Percentiles rank a stretch among this genome's conserved stretches.
Evolutionary conservation across 2,888 invertebrate genomes (phyloP).

Genomic region (Drosophila demipolita): DNA sequence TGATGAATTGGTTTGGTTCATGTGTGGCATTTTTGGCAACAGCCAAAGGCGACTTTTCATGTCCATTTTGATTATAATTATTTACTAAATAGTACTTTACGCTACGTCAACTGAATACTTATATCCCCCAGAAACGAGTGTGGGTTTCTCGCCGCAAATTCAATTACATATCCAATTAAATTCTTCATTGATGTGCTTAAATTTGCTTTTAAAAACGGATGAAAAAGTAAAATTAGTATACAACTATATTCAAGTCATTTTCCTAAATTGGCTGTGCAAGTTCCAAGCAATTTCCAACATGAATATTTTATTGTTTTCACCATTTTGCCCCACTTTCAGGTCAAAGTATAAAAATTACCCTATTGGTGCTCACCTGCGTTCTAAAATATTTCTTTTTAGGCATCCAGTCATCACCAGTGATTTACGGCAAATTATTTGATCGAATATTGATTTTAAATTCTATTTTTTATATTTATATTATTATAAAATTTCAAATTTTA

Average conservation of each 20-base stretch:
- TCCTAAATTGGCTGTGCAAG: not conserved
- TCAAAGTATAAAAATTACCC: not conserved
- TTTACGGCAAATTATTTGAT: not conserved
- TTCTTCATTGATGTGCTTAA: not conserved
- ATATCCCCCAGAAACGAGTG: not conserved
- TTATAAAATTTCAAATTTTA: not conserved
- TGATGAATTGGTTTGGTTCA: constrained; percentile 42
- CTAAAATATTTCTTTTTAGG: not conserved
- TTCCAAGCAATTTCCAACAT: not conserved
- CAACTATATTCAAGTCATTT: not conserved
- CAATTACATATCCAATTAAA: constrained; percentile 3
- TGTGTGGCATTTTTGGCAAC: constrained; percentile 64
- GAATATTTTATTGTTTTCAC: not conserved
- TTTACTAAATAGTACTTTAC: constrained; percentile 27
- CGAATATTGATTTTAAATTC: not conserved
- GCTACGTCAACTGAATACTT: not conserved
- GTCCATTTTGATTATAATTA: constrained; percentile 74
- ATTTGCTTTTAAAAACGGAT: not conserved
- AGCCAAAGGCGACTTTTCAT: constrained; percentile 63
- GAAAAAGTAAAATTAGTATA: not conserved
- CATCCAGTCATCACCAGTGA: not conserved
- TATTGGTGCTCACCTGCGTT: not conserved
- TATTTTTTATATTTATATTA: not conserved
- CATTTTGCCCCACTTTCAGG: not conserved
- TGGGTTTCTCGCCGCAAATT: not conserved